phyloP scores from a whole-genome alignment of 2,888 invertebrate species.

The Dorcus parallelipipedus region DNA sequence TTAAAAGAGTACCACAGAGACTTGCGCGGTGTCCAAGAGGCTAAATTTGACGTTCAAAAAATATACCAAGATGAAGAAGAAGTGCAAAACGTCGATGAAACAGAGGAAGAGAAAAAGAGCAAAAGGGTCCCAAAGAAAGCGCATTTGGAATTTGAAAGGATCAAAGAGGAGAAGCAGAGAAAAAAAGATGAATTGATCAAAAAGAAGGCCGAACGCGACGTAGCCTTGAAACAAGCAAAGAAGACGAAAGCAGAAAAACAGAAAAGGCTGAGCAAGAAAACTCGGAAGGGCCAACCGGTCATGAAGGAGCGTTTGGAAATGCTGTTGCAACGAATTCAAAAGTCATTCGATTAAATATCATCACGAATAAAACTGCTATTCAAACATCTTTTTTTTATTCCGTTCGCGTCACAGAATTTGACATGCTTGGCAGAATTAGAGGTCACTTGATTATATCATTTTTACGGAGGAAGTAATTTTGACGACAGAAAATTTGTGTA shows the following conservation, averaged over 20 bases:
- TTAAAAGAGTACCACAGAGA: slow-evolving; percentile 58
- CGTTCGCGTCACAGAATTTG: no score
- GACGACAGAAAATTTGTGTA: no score
- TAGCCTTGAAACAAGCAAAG: slow-evolving; percentile 65
- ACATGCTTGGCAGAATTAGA: no score
- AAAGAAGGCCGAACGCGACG: slow-evolving; percentile 56
- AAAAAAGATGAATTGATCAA: slow-evolving; percentile 52
- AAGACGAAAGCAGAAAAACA: slow-evolving; percentile 67
- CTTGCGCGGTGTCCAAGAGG: slow-evolving; percentile 42
- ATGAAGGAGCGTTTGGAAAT: slow-evolving; percentile 80
- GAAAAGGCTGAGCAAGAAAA: slow-evolving; percentile 72
- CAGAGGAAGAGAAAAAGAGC: slow-evolving; percentile 20
- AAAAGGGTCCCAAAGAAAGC: slow-evolving; percentile 52
- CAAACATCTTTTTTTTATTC: background rate
- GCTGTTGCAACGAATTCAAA: slow-evolving; percentile 72
- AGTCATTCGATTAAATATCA: slow-evolving; percentile 5
- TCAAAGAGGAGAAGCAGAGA: slow-evolving; percentile 55
- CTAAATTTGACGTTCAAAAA: slow-evolving; percentile 51
- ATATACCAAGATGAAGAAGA: slow-evolving; percentile 51
- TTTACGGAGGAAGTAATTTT: no score
- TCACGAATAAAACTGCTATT: background rate
- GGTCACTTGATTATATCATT: no score
- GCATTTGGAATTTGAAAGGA: slow-evolving; percentile 53
- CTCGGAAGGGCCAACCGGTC: slow-evolving; percentile 78
- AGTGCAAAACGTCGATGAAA: slow-evolving; percentile 25